Evolutionary conservation across 2,888 invertebrate genomes (phyloP).

Genomic region (Ormyrus thymus): DNA sequence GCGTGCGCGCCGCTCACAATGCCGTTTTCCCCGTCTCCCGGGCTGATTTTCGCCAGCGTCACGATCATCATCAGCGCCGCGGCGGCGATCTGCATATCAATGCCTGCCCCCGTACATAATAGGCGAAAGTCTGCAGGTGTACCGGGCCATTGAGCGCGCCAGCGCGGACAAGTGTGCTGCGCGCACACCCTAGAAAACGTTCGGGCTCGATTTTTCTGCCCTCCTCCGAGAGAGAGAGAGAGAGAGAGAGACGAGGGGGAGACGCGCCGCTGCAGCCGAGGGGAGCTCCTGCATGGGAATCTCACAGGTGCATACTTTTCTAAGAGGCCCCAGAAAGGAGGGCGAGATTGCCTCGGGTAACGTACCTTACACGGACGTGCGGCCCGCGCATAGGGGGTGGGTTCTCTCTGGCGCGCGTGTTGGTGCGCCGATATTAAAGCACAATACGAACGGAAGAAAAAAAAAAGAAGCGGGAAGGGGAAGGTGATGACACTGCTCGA

Average conservation of each 20-base stretch:
- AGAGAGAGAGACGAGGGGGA: constrained; percentile 50
- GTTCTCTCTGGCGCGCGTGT: constrained; percentile 54
- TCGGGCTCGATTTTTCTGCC: constrained; percentile 70
- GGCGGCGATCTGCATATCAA: constrained; percentile 53
- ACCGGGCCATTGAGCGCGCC: constrained; percentile 67
- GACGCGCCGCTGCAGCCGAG: not conserved
- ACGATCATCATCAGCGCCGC: not conserved
- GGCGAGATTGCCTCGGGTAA: constrained; percentile 61
- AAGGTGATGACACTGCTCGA: constrained; percentile 73
- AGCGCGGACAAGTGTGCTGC: constrained; percentile 71
- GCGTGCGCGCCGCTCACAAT: constrained; percentile 13
- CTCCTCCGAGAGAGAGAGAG: constrained; percentile 56
- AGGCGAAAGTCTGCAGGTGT: constrained; percentile 71
- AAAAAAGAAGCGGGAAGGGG: constrained; percentile 43
- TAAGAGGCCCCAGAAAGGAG: constrained; percentile 52
- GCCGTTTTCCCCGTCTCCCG: constrained; percentile 15
- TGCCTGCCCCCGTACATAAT: constrained; percentile 32
- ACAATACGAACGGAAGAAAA: constrained; percentile 61
- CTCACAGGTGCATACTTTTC: constrained; percentile 73
- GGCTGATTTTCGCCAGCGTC: constrained; percentile 33
- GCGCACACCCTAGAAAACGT: constrained; percentile 64
- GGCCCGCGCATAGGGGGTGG: constrained; percentile 37
- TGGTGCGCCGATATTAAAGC: constrained; percentile 71
- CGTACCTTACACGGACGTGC: constrained; percentile 52
- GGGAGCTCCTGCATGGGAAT: constrained; percentile 66